These are phyloP conservation scores for Ptilorrhoa leucosticta DNA, from an alignment of 2,113 vertebrate species.

Conservation along the genomic window DNA sequence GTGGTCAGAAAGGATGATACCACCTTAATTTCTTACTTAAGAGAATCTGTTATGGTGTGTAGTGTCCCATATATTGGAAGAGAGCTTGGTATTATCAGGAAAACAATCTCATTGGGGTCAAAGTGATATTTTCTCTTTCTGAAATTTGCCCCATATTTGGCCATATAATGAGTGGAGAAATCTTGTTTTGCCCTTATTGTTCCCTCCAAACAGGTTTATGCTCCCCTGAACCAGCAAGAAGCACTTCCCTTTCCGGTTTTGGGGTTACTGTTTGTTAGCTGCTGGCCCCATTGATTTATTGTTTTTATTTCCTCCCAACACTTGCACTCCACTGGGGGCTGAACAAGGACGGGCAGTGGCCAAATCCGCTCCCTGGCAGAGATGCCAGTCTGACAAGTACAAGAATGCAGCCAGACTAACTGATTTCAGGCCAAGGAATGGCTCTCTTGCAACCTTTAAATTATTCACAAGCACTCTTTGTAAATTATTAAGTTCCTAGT, in stretches of 20 bases:
- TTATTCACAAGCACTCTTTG: neutral
- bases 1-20: neutral
- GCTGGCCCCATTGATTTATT: neutral
- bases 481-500: slow-evolving; percentile 52
- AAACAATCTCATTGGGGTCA: neutral
- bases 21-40: neutral
- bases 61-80: neutral
- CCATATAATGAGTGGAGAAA: neutral
- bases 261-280: neutral
- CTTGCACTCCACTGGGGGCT: neutral
- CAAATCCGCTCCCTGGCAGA: neutral
- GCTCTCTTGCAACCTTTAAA: neutral
- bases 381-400: neutral
- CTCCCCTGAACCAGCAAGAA: neutral
- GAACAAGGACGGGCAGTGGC: neutral
- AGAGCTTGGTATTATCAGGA: neutral
- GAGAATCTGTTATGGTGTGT: neutral
- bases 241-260: neutral
- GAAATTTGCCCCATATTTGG: neutral
- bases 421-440: slow-evolving; percentile 1
- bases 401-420: neutral
- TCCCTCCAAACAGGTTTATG: neutral
- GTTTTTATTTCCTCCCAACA: neutral
- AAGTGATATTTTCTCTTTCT: neutral
- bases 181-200: neutral